These are phyloP conservation scores for Eurytoma adleriae DNA, from an alignment of 2,888 invertebrate species.

Conservation along the genomic window DNA sequence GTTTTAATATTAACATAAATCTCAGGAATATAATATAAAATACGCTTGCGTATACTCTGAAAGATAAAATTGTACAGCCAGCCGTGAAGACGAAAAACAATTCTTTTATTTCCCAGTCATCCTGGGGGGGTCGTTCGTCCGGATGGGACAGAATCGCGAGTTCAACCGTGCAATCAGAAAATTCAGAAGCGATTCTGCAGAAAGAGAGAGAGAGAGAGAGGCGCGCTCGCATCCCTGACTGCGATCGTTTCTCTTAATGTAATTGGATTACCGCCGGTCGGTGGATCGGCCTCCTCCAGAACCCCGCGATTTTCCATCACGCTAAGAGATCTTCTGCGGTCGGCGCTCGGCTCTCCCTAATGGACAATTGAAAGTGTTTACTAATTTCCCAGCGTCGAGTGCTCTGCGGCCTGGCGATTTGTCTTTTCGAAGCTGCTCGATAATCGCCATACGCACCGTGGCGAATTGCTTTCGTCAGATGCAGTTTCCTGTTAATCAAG, in stretches of 20 bases:
- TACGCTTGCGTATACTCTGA: too few species aligned
- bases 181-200: constrained; percentile 2
- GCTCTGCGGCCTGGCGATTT: too few species aligned
- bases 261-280: constrained; percentile 23
- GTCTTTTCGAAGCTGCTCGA: too few species aligned
- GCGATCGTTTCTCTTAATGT: constrained; percentile 10
- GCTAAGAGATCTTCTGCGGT: constrained; percentile 4
- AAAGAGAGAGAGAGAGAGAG: not conserved
- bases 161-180: not conserved
- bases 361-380: constrained; percentile 40
- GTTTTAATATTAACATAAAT: too few species aligned
- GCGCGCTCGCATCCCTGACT: not conserved
- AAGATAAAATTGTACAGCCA: too few species aligned
- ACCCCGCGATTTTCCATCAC: not conserved
- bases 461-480: too few species aligned
- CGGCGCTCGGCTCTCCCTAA: not conserved
- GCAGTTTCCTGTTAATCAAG: too few species aligned
- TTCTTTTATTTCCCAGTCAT: not conserved
- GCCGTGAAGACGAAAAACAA: not conserved
- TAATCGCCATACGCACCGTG: too few species aligned
- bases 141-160: not conserved
- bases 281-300: constrained; percentile 5
- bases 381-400: too few species aligned
- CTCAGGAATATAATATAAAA: too few species aligned
- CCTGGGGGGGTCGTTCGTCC: not conserved